Evolutionary conservation across 2,888 invertebrate genomes (phyloP), one percentile per base, ranked within the genome.

Genomic region (Camptogramma bilineatum): DNA sequence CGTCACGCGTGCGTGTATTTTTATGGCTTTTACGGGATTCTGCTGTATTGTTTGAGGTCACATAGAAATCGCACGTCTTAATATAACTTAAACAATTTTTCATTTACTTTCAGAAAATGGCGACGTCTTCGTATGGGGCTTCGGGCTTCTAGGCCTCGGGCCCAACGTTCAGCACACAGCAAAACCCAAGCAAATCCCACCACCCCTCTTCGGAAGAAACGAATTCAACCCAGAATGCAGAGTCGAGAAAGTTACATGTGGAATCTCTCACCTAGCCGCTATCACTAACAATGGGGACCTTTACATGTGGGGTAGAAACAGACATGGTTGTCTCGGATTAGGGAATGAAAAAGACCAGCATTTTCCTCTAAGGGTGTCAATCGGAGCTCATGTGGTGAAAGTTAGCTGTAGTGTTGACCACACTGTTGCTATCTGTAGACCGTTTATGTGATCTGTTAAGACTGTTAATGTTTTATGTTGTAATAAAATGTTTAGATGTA

Each of bases 61-160:
- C n/a, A n/a, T n/a, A n/a, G n/a, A 13, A 34, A 2, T 34, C 34
- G 7, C 8, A 7, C 34, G 10, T 4, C 34, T 34, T 8, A 1
- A 8, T 34, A 34, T 16, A 42, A 42, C 8, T 42, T 10, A 39
- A 39, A 39, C n/a, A 39, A 44, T 16, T 24, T 16, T 51, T 47
- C n/a, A n/a, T n/a, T 19, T 58, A 62, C 81, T 83, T 80, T 31
- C 90, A 97, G 98, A 97, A 64, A 87, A 95, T 68, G 98, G 98
- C 0, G 94, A 97, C 24, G 97, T 97, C 0, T 99, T 95, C 82
- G 96, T 97, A 0, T 99, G 99, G 99, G 99, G 99, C 4, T 98
- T 94, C 84, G 99, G 99, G 34, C 94, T 98, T 59, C 91, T 99
- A 34, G 99, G 99, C 0, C 94, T 96, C 34, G 99, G 99, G 0